phyloP scores from a whole-genome alignment of 2,797 vertebrate genomes.

The Tympanoctomys barrerae region DNA sequence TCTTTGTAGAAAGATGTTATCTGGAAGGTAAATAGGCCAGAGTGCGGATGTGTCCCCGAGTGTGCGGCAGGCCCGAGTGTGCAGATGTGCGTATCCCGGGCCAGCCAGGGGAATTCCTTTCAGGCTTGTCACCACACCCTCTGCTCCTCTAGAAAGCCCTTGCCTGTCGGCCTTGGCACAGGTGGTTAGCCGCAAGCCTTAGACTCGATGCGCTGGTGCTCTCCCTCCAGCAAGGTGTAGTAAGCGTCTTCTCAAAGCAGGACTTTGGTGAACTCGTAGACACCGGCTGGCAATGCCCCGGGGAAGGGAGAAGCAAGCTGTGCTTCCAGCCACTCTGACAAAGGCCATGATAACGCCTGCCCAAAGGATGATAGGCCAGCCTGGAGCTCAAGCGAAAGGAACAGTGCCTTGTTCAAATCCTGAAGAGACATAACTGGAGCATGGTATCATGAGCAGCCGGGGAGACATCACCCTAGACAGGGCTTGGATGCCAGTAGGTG shows the following conservation, averaged over 20 bases:
- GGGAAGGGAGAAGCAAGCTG: background rate
- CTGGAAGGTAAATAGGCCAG: background rate
- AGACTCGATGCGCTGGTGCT: background rate
- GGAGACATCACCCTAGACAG: background rate
- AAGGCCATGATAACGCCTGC: background rate
- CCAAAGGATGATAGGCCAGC: background rate
- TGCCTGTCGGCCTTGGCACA: too few relatives aligned
- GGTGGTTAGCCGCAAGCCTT: background rate
- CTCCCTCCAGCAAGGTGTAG: background rate
- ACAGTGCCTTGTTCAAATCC: background rate
- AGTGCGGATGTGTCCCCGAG: background rate
- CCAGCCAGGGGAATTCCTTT: background rate
- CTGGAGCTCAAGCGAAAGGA: background rate
- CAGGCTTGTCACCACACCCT: background rate
- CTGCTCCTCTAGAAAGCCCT: background rate
- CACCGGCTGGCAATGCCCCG: background rate
- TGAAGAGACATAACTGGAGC: background rate
- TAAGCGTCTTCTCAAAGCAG: background rate
- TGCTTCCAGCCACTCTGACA: fast-evolving
- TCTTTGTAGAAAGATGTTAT: background rate
- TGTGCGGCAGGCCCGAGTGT: too few relatives aligned
- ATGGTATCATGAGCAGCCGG: background rate
- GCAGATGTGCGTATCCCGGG: background rate
- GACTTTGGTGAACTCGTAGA: background rate
- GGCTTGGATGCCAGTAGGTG: fast-evolving